A percentile compares a stretch with the other conserved stretches of the same genome.
phyloP scores from a whole-genome alignment of 2,797 vertebrate species.

The Australoheros facetus region DNA sequence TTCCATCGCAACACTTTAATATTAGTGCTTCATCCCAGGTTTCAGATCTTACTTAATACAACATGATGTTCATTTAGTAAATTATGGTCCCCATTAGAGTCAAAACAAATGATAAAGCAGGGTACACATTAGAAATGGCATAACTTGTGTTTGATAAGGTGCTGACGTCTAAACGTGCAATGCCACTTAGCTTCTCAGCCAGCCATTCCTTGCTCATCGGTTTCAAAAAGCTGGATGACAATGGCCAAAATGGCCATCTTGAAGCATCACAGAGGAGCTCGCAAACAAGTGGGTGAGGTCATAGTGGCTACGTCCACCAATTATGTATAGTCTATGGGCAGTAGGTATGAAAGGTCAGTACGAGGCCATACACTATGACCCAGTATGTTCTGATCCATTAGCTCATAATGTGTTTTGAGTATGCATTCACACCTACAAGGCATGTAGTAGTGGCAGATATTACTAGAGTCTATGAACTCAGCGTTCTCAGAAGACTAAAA shows the following conservation, averaged over 20 bases:
- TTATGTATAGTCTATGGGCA: neutral
- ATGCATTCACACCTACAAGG: neutral
- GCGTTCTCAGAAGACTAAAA: slow-evolving; percentile 3
- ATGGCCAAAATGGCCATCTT: neutral
- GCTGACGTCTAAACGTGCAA: too few relatives aligned
- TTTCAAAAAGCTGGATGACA: neutral
- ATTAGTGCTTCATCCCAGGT: neutral
- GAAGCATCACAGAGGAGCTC: neutral
- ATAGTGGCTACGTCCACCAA: neutral
- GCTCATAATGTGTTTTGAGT: neutral
- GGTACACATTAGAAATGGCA: neutral
- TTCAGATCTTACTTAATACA: neutral
- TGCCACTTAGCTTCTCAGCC: neutral
- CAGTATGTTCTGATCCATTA: neutral
- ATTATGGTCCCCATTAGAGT: neutral
- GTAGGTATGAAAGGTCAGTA: neutral
- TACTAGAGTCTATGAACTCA: neutral
- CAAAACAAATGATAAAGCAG: neutral
- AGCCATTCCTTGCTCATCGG: neutral
- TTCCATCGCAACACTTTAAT: neutral
- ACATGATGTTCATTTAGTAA: neutral
- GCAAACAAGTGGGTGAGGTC: neutral
- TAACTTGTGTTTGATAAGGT: neutral
- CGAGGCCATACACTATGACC: neutral
- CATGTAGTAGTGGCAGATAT: neutral